A percentile compares a stretch with the other conserved stretches of the same genome.
These are phyloP conservation scores for Ooceraea biroi DNA, from an alignment of 1,140 invertebrate genomes.

Conservation along the genomic window DNA sequence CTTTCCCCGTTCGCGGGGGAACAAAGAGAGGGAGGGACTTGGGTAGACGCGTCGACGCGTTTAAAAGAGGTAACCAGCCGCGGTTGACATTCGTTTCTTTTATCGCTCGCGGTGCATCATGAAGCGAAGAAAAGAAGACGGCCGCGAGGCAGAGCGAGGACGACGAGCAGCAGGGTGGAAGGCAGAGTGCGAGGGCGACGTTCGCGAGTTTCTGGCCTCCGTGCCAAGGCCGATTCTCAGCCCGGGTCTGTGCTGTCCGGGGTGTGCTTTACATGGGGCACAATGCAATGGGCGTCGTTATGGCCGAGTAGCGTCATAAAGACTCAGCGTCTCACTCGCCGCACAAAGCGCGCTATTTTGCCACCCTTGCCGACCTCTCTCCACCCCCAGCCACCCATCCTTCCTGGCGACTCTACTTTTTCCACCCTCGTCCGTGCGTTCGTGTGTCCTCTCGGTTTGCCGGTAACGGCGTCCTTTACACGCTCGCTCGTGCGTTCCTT, in stretches of 20 bases:
- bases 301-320: constrained; percentile 76
- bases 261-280: constrained; percentile 69
- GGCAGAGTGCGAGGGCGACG: constrained; percentile 43
- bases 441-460: constrained; percentile 31
- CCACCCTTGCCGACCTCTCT: constrained; percentile 59
- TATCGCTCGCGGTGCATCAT: constrained; percentile 70
- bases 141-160: constrained; percentile 20
- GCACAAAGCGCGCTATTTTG: constrained; percentile 77
- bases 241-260: constrained; percentile 32
- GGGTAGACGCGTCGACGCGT: constrained; percentile 9
- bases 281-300: constrained; percentile 78
- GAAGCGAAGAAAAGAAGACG: constrained; percentile 60
- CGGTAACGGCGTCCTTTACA: constrained; percentile 43
- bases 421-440: constrained; percentile 19
- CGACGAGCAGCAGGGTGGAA: constrained; percentile 8
- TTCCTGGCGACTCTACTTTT: constrained; percentile 54
- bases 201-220: constrained; percentile 33
- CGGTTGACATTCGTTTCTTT: constrained; percentile 73
- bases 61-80: constrained; percentile 60
- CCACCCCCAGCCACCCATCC: not conserved
- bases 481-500: not conserved
- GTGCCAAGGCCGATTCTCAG: constrained; percentile 67
- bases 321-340: constrained; percentile 70
- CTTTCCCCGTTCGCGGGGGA: constrained; percentile 12
- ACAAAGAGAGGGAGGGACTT: not conserved